Percentiles rank a stretch among this genome's conserved stretches.
phyloP scores from a whole-genome alignment of 2,113 vertebrate species.

The Lasiurus cinereus region DNA sequence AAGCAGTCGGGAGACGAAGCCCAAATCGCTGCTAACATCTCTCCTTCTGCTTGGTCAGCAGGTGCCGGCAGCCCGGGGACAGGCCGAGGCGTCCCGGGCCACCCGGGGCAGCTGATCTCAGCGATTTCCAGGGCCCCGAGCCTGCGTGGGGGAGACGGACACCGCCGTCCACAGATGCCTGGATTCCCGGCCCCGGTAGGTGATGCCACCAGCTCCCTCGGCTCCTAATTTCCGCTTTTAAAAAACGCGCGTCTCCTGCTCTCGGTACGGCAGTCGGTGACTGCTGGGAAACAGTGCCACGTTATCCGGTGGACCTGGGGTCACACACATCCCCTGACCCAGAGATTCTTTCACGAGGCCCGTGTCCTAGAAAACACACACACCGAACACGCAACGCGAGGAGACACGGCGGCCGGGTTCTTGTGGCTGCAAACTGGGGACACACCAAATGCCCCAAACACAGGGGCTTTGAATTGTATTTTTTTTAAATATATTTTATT shows the following conservation, averaged over 20 bases:
- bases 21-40: background rate
- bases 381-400: accelerated
- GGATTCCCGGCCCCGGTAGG: background rate
- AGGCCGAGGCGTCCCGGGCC: background rate
- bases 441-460: background rate
- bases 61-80: background rate
- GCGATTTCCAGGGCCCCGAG: background rate
- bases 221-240: background rate
- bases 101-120: conserved; percentile 35
- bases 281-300: background rate
- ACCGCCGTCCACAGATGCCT: background rate
- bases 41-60: conserved; percentile 65
- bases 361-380: background rate
- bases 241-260: background rate
- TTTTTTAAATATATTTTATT: no score
- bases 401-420: background rate
- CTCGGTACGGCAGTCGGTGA: background rate
- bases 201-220: background rate
- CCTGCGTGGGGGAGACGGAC: background rate
- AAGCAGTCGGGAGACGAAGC: conserved; percentile 55
- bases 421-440: background rate
- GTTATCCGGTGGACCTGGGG: accelerated
- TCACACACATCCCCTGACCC: background rate
- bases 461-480: accelerated
- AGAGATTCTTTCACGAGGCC: no score